Percentiles rank a stretch among this genome's conserved stretches.
Evolutionary conservation across 35 echinoderm and acorn worm genomes (phyloP).

Genomic region (Lytechinus variegatus): DNA sequence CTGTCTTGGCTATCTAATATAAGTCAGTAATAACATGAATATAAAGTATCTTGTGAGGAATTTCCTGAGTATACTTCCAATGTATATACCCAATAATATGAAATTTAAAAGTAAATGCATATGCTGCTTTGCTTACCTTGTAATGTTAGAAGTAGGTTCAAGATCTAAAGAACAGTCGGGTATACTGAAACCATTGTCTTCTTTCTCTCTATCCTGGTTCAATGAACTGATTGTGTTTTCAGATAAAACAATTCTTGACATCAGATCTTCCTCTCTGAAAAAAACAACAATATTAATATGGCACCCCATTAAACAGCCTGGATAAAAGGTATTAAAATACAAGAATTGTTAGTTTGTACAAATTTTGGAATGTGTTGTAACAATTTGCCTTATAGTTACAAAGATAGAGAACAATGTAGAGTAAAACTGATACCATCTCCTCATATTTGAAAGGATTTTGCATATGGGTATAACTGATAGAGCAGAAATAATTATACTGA

Average conservation of each 20-base stretch:
- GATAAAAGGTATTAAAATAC: background rate
- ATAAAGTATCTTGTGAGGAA: background rate
- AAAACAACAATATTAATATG: background rate
- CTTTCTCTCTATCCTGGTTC: background rate
- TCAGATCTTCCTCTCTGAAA: constrained; percentile 13
- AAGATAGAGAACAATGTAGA: background rate
- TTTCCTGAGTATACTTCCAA: background rate
- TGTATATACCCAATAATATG: background rate
- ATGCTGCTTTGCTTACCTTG: background rate
- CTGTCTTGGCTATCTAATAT: too few relatives aligned
- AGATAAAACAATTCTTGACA: constrained; percentile 9
- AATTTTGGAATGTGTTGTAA: background rate
- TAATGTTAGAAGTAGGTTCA: background rate
- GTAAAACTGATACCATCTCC: background rate
- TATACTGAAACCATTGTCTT: background rate
- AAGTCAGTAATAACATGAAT: background rate
- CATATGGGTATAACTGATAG: background rate
- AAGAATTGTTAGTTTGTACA: background rate
- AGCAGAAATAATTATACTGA: background rate
- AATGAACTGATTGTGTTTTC: background rate
- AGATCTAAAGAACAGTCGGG: background rate
- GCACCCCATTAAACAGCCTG: background rate
- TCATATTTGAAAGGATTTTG: background rate
- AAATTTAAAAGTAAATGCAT: background rate
- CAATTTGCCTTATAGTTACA: background rate